Percentiles rank a stretch among this genome's conserved stretches.
Evolutionary conservation across 2,888 invertebrate genomes (phyloP).

Genomic region (Pyrochroa serraticornis): DNA sequence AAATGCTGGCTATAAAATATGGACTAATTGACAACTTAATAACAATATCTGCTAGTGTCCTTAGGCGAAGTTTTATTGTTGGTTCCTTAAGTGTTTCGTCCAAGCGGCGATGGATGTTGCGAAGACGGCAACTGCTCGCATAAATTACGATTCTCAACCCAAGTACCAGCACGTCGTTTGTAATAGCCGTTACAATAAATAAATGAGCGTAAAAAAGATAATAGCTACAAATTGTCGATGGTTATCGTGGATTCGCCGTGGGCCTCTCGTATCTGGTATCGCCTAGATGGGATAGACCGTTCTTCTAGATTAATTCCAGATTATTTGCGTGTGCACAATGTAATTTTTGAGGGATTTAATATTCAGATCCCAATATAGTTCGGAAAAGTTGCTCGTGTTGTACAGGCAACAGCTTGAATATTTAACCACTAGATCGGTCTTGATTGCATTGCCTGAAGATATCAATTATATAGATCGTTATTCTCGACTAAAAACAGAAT

Average conservation of each 20-base stretch:
- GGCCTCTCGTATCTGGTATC: conserved; percentile 43
- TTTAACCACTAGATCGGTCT: conserved; percentile 56
- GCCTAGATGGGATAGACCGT: conserved; percentile 39
- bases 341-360: conserved; percentile 54
- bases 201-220: conserved; percentile 26
- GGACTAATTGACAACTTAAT: conserved; percentile 31
- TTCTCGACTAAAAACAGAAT: conserved; percentile 57
- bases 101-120: conserved; percentile 6
- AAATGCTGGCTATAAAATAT: conserved; percentile 25
- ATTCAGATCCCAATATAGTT: conserved; percentile 57
- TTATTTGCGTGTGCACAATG: conserved; percentile 50
- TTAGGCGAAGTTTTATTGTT: conserved; percentile 15
- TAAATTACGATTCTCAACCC: conserved; percentile 15
- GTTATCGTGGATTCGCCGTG: conserved; percentile 44
- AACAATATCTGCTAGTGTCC: conserved; percentile 24
- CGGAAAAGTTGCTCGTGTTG: conserved; percentile 51
- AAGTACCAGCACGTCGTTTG: conserved; percentile 24
- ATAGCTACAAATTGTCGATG: conserved; percentile 46
- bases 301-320: conserved; percentile 42
- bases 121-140: conserved; percentile 13
- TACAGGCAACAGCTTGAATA: conserved; percentile 54
- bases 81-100: conserved; percentile 5
- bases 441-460: conserved; percentile 58
- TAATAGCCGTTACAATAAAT: conserved; percentile 29
- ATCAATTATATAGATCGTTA: conserved; percentile 60